Evolutionary conservation across 37 sponge, comb jelly and placozoan species (phyloP).

Genomic region (Oopsacas minuta): DNA sequence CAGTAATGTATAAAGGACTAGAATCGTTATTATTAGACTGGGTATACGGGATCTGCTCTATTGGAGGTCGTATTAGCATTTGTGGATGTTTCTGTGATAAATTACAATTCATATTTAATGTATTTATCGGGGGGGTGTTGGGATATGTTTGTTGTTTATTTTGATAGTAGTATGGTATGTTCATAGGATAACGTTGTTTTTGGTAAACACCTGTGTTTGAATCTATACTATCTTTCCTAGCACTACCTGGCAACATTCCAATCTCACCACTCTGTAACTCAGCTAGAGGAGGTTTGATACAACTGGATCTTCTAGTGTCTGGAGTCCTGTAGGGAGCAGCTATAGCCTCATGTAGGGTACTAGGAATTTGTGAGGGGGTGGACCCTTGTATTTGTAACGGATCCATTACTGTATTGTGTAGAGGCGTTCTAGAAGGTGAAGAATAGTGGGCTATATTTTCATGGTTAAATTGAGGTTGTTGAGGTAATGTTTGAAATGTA

Average conservation of each 20-base stretch:
- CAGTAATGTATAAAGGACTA: background rate
- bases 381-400: background rate
- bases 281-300: background rate
- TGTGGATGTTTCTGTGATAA: background rate
- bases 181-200: background rate
- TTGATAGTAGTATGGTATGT: background rate
- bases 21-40: too few relatives aligned
- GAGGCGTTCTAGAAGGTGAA: background rate
- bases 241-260: background rate
- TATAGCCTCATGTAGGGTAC: background rate
- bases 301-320: background rate
- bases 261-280: background rate
- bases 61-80: background rate
- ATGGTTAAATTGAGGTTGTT: background rate
- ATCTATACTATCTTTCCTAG: background rate
- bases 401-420: background rate
- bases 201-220: background rate
- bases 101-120: background rate
- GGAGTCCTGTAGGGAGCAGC: slow-evolving; percentile 2
- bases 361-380: background rate
- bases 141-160: background rate
- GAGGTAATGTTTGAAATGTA: background rate
- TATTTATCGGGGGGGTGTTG: background rate
- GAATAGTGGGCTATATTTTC: background rate
- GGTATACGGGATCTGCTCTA: background rate